Percentiles rank a stretch among this genome's conserved stretches.
phyloP scores from a whole-genome alignment of 2,797 vertebrate species.

The Megaceryle alcyon region DNA sequence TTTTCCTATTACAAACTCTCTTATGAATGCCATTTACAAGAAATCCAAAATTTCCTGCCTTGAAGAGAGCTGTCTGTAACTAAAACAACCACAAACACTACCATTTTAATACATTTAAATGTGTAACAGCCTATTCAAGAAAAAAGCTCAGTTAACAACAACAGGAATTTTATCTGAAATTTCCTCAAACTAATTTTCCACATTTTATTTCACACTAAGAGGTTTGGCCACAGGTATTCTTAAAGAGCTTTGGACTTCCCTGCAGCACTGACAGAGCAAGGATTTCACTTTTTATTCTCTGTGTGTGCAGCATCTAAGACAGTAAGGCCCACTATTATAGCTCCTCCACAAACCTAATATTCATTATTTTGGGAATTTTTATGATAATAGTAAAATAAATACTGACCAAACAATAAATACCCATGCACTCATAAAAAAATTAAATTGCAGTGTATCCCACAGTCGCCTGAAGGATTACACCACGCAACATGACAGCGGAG shows the following conservation, averaged over 20 bases:
- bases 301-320: background rate
- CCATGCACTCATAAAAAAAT: background rate
- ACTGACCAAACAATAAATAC: slow-evolving; percentile 28
- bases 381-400: background rate
- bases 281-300: background rate
- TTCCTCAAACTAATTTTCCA: background rate
- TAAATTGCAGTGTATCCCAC: background rate
- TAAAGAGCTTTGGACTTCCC: background rate
- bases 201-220: background rate
- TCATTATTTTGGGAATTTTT: too few species aligned
- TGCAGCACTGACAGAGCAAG: accelerated
- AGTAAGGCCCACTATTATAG: background rate
- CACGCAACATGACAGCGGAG: slow-evolving; percentile 28
- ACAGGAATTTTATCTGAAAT: background rate
- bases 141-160: background rate
- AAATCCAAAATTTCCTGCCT: background rate
- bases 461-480: slow-evolving; percentile 52
- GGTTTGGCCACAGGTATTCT: background rate
- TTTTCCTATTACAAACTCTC: background rate
- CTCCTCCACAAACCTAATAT: background rate
- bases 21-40: background rate
- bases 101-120: background rate
- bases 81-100: background rate
- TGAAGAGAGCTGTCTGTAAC: background rate
- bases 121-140: background rate